Percentiles rank a stretch among this genome's conserved stretches.
These are phyloP conservation scores for Sinohyriopsis cumingii DNA, from an alignment of 2,888 invertebrate genomes.

Conservation along the genomic window DNA sequence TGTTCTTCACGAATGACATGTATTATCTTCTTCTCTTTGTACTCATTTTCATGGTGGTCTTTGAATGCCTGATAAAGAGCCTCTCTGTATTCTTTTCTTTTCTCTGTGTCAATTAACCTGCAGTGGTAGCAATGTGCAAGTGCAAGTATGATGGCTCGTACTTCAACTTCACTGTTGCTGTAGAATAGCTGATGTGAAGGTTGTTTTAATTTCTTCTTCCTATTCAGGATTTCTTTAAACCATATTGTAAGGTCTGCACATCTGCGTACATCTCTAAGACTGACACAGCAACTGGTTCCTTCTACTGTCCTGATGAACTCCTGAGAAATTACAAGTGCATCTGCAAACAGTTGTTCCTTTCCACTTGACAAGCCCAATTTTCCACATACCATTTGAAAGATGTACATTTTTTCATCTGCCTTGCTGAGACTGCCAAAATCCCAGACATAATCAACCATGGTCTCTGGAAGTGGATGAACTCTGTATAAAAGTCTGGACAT, in stretches of 20 bases:
- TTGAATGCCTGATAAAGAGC: constrained; percentile 1
- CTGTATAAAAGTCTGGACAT: constrained; percentile 48
- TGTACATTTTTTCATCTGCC: constrained; percentile 44
- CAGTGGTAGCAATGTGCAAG: constrained; percentile 19
- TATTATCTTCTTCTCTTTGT: constrained; percentile 18
- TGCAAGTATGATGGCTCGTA: constrained; percentile 28
- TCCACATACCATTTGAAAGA: constrained; percentile 17
- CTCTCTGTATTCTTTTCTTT: no score
- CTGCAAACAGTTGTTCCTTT: constrained; percentile 10
- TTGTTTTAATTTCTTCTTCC: not conserved
- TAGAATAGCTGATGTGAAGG: no score
- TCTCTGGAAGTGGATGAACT: constrained; percentile 52
- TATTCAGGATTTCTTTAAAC: constrained; percentile 14
- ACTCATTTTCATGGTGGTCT: not conserved
- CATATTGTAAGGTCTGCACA: constrained; percentile 21
- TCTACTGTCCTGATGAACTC: constrained; percentile 19
- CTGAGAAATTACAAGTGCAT: constrained; percentile 25
- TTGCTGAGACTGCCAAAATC: constrained; percentile 49
- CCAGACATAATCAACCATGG: constrained; percentile 53
- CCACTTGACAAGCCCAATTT: constrained; percentile 7
- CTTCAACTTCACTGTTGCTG: no score
- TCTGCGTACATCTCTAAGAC: constrained; percentile 31
- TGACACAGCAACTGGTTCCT: constrained; percentile 18
- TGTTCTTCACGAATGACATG: constrained; percentile 39
- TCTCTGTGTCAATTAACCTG: not conserved